Evolutionary conservation across 2,113 vertebrate genomes (phyloP).

Genomic region (Mellivora capensis): DNA sequence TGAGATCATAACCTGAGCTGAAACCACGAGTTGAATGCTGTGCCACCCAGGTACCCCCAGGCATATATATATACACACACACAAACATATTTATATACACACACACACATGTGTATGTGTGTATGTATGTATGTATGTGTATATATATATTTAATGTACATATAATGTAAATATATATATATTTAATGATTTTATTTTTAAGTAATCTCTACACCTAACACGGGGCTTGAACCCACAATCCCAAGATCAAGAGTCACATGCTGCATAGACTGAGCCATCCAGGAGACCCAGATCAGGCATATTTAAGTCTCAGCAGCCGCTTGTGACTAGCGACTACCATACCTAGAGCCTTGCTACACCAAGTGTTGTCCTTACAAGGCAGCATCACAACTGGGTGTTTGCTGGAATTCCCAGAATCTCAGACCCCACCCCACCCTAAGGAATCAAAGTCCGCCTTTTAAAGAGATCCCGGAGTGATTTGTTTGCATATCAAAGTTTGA

Average conservation of each 20-base stretch:
- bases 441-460: slow-evolving; percentile 42
- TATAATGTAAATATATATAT: too few relatives aligned
- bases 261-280: not conserved
- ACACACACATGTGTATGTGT: not conserved
- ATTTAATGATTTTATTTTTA: not conserved
- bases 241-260: not conserved
- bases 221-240: not conserved
- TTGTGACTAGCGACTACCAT: not conserved
- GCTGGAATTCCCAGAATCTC: slow-evolving; percentile 18
- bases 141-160: too few relatives aligned
- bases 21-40: not conserved
- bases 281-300: not conserved
- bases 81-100: too few relatives aligned
- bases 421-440: not conserved
- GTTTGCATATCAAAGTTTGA: slow-evolving; percentile 64
- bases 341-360: not conserved
- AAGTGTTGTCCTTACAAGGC: not conserved
- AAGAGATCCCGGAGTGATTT: slow-evolving; percentile 50
- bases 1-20: not conserved
- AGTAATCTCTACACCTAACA: not conserved
- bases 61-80: too few relatives aligned
- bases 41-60: not conserved
- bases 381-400: not conserved
- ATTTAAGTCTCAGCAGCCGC: not conserved
- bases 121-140: too few relatives aligned